These are phyloP conservation scores for Macrotus californicus DNA, from an alignment of 2,113 vertebrate genomes.

Conservation along the genomic window DNA sequence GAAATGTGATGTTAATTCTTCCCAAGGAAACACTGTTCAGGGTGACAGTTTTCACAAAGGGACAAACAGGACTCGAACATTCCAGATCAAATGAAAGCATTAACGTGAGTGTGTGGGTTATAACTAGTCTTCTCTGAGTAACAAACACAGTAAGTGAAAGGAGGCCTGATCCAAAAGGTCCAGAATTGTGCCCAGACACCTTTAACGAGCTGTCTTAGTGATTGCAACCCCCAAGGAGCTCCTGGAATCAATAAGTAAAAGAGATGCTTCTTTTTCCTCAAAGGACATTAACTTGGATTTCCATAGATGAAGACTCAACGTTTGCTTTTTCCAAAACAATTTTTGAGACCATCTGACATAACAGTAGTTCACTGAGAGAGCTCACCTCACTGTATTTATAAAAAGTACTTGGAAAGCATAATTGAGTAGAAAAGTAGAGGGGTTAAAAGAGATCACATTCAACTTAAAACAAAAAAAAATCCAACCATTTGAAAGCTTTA, in stretches of 20 bases:
- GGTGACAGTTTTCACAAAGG: conserved; percentile 13
- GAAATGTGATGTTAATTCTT: conserved; percentile 6
- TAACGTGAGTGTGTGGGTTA: background rate
- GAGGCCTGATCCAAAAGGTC: background rate
- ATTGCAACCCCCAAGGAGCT: background rate
- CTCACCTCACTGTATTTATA: background rate
- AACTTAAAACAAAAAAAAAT: background rate
- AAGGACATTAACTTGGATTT: background rate
- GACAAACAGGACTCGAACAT: background rate
- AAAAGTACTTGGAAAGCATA: background rate
- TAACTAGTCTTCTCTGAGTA: background rate
- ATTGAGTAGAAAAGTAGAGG: background rate
- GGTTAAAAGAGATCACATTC: background rate
- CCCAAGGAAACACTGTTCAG: background rate
- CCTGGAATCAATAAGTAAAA: background rate
- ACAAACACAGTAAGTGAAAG: rapidly evolving
- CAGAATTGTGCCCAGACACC: background rate
- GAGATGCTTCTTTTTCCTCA: background rate
- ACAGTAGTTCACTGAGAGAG: background rate
- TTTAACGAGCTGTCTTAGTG: too few relatives aligned
- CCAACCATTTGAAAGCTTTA: background rate
- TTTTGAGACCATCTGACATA: background rate
- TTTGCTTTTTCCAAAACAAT: background rate
- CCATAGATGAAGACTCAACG: background rate
- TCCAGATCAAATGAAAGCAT: background rate